Percentiles rank a stretch among this genome's conserved stretches.
phyloP scores from a whole-genome alignment of 1,140 invertebrate species.

The Drosophila kikkawai region DNA sequence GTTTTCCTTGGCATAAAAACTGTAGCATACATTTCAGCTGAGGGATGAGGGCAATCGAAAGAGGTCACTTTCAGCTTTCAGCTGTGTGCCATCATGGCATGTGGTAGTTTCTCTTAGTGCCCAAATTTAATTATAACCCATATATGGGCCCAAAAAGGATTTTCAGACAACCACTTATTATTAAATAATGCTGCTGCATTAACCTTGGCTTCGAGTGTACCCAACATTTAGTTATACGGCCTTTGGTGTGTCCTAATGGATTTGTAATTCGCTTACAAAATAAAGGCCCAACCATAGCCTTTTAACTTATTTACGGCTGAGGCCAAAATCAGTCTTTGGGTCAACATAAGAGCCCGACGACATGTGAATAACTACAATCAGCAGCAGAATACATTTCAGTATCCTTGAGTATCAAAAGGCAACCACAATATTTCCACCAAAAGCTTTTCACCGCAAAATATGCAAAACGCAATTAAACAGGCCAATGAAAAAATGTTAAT shows the following conservation, averaged over 20 bases:
- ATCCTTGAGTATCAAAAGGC: background rate
- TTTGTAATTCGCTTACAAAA: conserved; percentile 68
- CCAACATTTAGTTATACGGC: conserved; percentile 11
- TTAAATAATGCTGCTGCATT: conserved; percentile 61
- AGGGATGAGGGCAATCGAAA: conserved; percentile 22
- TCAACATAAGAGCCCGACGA: conserved; percentile 44
- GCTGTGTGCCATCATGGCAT: background rate
- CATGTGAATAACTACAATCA: background rate
- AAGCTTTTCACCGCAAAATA: conserved; percentile 57
- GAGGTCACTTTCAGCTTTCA: conserved; percentile 48
- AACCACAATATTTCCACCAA: background rate
- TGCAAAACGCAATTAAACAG: conserved; percentile 72
- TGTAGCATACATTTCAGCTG: conserved; percentile 55
- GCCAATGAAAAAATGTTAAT: conserved; percentile 71
- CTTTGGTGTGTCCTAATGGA: conserved; percentile 60
- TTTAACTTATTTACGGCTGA: conserved; percentile 67
- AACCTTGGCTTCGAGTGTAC: conserved; percentile 37
- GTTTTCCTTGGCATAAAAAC: conserved; percentile 54
- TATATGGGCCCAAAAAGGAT: conserved; percentile 68
- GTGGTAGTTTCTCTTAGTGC: conserved; percentile 19
- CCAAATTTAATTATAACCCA: conserved; percentile 70
- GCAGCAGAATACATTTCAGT: background rate
- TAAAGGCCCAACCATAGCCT: conserved; percentile 44
- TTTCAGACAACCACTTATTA: conserved; percentile 55
- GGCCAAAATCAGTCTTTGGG: conserved; percentile 54